Conservation (phyloP, 2,888 invertebrate species). For the Pinctada fucata region DNA sequence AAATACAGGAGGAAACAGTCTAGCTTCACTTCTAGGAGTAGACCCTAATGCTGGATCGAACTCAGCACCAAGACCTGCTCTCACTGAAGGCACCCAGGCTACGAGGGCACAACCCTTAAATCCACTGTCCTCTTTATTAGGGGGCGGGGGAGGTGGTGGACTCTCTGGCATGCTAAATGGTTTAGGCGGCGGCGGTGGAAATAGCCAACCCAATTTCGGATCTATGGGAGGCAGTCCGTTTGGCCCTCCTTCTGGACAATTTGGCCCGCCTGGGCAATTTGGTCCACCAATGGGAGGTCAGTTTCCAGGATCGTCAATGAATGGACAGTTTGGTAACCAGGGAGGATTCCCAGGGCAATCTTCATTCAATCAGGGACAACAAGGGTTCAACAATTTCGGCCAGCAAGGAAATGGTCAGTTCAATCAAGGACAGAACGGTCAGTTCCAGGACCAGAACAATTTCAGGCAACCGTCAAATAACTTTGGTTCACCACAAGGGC, state of each 20-base stretch:
- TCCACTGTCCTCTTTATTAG: conserved; percentile 16
- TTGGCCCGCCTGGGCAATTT: conserved; percentile 8
- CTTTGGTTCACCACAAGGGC: background rate
- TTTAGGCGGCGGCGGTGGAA: background rate
- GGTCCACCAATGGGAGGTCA: conserved; percentile 20
- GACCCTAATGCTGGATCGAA: conserved; percentile 30
- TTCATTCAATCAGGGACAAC: background rate
- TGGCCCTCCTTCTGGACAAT: background rate
- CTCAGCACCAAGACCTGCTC: conserved; percentile 30
- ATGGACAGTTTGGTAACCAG: conserved; percentile 16
- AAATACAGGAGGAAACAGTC: conserved; percentile 11
- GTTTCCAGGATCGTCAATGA: conserved; percentile 8
- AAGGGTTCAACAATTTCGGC: background rate
- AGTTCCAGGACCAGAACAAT: background rate
- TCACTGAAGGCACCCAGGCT: conserved; percentile 29
- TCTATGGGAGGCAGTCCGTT: background rate
- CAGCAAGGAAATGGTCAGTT: background rate
- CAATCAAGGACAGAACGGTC: background rate
- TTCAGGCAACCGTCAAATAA: background rate
- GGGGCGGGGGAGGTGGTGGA: conserved; percentile 18
- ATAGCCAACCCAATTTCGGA: background rate
- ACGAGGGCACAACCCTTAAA: conserved; percentile 34
- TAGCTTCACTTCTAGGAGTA: conserved; percentile 33
- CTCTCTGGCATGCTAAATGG: conserved; percentile 27
- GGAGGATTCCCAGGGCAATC: conserved; percentile 4